phyloP scores from a whole-genome alignment of 2,113 vertebrate species.

The Pterocles orientalis region DNA sequence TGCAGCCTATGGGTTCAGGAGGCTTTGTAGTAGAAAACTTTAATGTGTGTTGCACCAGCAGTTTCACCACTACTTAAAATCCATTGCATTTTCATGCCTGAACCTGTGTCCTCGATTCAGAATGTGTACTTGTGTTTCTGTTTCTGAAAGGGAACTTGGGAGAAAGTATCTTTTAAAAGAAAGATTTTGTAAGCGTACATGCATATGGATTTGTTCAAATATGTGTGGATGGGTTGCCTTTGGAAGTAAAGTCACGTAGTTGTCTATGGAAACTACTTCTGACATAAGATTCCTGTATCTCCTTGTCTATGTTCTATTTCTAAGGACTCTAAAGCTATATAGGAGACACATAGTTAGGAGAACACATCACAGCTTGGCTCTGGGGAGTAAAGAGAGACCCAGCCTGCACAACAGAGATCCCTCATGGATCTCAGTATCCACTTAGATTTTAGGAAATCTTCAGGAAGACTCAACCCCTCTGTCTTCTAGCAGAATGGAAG shows the following conservation, averaged over 20 bases:
- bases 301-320: background rate
- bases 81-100: background rate
- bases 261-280: background rate
- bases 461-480: background rate
- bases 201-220: background rate
- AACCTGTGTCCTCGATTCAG: background rate
- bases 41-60: background rate
- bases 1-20: background rate
- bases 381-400: background rate
- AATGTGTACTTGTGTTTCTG: background rate
- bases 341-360: background rate
- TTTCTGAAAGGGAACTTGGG: background rate
- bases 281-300: background rate
- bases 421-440: background rate
- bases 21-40: background rate
- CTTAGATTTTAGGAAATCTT: background rate
- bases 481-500: background rate
- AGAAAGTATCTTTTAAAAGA: background rate
- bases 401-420: background rate
- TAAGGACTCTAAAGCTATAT: background rate
- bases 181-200: background rate
- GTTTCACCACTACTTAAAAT: background rate
- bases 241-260: background rate
- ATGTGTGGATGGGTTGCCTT: background rate
- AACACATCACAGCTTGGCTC: background rate